Percentiles rank a stretch among this genome's conserved stretches.
These are phyloP conservation scores for Euthynnus affinis DNA, from an alignment of 2,797 vertebrate species.

Conservation along the genomic window DNA sequence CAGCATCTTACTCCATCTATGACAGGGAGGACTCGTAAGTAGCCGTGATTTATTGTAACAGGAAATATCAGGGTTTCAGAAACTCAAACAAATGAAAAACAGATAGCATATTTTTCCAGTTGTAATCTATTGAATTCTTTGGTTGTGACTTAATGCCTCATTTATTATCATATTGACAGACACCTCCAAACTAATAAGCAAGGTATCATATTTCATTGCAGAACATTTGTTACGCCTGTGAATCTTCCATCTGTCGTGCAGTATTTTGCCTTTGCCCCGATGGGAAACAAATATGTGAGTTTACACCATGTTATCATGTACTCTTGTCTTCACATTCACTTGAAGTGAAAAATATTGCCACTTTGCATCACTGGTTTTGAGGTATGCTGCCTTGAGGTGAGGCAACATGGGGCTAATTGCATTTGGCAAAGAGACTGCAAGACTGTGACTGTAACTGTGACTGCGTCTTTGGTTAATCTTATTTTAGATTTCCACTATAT, in stretches of 20 bases:
- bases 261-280: slow-evolving; percentile 91
- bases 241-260: slow-evolving; percentile 90
- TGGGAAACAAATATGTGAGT: slow-evolving; percentile 93
- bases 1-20: slow-evolving; percentile 94
- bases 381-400: neutral
- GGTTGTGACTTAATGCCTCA: neutral
- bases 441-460: neutral
- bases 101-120: neutral
- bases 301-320: neutral
- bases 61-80: neutral
- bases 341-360: neutral
- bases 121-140: no score
- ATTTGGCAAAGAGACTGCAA: neutral
- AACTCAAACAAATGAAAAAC: neutral
- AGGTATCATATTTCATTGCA: slow-evolving; percentile 67
- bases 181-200: neutral
- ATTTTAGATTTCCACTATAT: neutral
- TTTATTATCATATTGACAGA: neutral
- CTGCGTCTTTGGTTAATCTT: neutral
- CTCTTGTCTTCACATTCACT: neutral
- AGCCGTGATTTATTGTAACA: neutral
- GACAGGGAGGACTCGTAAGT: slow-evolving; percentile 90
- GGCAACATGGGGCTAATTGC: neutral
- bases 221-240: slow-evolving; percentile 88
- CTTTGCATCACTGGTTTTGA: slow-evolving; percentile 12